Conservation (phyloP, 2,888 invertebrate species). For the Eristalis arbustorum region DNA sequence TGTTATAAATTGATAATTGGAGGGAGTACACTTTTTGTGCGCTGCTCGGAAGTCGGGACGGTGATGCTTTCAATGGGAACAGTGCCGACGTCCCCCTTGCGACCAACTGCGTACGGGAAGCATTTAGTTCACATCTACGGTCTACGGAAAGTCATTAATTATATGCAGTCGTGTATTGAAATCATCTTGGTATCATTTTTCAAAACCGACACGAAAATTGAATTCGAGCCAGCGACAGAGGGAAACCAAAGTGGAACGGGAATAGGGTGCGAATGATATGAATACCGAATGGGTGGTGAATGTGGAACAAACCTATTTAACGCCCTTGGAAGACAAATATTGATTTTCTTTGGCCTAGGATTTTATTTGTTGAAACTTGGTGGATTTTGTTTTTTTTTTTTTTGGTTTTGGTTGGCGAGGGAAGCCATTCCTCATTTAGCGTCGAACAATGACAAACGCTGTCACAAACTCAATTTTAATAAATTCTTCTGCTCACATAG, state of each 20-base stretch:
- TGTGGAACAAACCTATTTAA: constrained; percentile 52
- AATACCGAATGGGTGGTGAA: constrained; percentile 65
- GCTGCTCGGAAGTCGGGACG: background rate
- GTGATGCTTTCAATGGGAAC: background rate
- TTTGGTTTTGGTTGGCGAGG: background rate
- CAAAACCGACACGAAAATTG: constrained; percentile 69
- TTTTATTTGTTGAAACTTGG: constrained; percentile 7
- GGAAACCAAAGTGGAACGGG: constrained; percentile 50
- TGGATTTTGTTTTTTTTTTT: too few species aligned
- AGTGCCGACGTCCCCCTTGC: constrained; percentile 4
- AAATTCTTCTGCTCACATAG: too few species aligned
- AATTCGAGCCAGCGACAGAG: constrained; percentile 41
- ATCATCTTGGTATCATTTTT: constrained; percentile 70
- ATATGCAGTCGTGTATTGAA: constrained; percentile 70
- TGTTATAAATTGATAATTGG: constrained; percentile 38
- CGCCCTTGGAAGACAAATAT: constrained; percentile 44
- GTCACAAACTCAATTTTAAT: too few species aligned
- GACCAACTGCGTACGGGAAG: background rate
- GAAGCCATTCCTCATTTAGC: too few species aligned
- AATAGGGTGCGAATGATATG: constrained; percentile 67
- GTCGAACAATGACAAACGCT: too few species aligned
- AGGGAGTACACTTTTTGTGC: constrained; percentile 3
- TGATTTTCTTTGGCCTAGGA: constrained; percentile 25
- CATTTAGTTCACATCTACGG: constrained; percentile 50
- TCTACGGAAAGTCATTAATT: constrained; percentile 67